Base-by-base conservation (phyloP, 2,797 vertebrate species). In the Eurystomus glaucurus region DNA sequence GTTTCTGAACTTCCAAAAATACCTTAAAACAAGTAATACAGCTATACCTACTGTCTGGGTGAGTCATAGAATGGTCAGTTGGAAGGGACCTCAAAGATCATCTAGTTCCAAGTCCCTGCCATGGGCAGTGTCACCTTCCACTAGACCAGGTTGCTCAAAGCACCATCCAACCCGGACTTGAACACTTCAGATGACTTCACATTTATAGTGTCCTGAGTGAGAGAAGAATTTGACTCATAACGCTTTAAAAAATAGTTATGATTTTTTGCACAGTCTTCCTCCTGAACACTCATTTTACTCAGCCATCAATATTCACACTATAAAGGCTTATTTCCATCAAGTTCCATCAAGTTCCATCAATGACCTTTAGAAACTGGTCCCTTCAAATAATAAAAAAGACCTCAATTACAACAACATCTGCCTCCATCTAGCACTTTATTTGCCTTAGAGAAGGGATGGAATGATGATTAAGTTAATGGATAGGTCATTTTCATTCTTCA, bases 351-450 rank as follows among this genome's bases (percentile, higher is more conserved):
- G 39, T 46, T 71, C 86, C 64, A 31, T 61, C 89, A 69, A 69
- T 87, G 94, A 92, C 89, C 91, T 94, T 45, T 62, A 48, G 94
- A 95, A 96, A 93, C 0, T 62, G 78, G 78, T 68, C n/a, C 82
- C 64, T 90, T 94, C 90, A 88, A 85, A 90, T 62, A 90, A 95
- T 85, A 83, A 91, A 94, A 84, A 94, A 85, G 50, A 88, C 71
- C 64, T 79, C 78, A 93, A 82, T 82, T 86, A 76, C 70, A 91
- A 62, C 89, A 96, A 89, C 86, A 95, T 81, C 85, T 94, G 85
- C 87, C 87, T 93, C 66, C 48, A 66, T 37, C 78, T 52, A 80
- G 60, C 55, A 29, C 81, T 93, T 83, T 70, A 58, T 85, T 87
- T 91, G 85, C 94, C 88, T 94, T 61, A 74, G 55, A 90, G 87